These are phyloP conservation scores for Allobates femoralis DNA, from an alignment of 2,797 vertebrate genomes.

Conservation along the genomic window DNA sequence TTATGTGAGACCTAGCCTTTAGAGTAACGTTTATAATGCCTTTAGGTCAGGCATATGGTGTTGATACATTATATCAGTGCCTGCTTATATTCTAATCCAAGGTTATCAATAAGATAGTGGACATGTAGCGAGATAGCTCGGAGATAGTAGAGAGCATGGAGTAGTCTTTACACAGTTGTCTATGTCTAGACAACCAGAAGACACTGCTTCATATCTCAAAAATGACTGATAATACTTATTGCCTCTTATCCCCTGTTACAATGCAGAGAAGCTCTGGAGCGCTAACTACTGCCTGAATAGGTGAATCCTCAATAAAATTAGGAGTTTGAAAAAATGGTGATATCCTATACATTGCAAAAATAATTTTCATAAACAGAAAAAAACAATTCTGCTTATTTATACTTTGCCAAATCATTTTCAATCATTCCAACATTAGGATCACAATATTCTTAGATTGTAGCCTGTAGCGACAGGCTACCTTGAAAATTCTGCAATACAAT, in stretches of 20 bases:
- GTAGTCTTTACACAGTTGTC: background rate
- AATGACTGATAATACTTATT: background rate
- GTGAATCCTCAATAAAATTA: background rate
- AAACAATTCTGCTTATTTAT: background rate
- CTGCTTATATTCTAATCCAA: no score
- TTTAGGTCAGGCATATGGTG: background rate
- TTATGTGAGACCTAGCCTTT: no score
- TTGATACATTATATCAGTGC: background rate
- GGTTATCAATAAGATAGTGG: no score
- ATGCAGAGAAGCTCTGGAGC: background rate
- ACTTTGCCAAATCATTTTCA: background rate
- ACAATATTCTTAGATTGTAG: background rate
- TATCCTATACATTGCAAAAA: background rate
- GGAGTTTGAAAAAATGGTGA: background rate
- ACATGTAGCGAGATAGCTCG: background rate
- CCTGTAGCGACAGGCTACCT: no score
- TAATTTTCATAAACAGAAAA: no score
- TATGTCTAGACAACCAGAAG: background rate
- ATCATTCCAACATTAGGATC: background rate
- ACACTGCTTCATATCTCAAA: background rate
- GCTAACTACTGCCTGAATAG: background rate
- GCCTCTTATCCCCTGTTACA: background rate
- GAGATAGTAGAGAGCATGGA: background rate
- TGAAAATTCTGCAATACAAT: no score
- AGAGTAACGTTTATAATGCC: background rate